Conservation (phyloP, 2,797 vertebrate genomes). For the Euthynnus affinis region DNA sequence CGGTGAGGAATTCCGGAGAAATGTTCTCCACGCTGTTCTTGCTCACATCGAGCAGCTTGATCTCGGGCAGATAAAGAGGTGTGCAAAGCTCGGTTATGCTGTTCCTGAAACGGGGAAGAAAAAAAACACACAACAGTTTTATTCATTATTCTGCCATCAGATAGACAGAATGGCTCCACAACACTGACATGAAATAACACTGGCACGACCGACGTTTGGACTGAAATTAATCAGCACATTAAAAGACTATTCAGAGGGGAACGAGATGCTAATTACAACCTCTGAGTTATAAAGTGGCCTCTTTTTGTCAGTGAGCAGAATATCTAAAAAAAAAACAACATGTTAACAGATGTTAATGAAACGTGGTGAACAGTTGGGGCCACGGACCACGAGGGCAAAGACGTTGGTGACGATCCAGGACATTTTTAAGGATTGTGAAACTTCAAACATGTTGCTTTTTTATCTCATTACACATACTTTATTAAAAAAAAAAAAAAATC, state of each 20-base stretch:
- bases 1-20: conserved; percentile 84
- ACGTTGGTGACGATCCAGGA: background rate
- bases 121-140: no score
- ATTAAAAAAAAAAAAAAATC: no score
- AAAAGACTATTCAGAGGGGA: background rate
- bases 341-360: background rate
- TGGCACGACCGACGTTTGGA: background rate
- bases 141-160: background rate
- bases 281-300: no score
- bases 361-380: no score
- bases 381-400: background rate
- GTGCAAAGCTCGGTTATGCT: conserved; percentile 82
- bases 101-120: conserved; percentile 78
- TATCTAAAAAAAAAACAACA: background rate
- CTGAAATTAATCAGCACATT: background rate
- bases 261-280: background rate
- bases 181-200: background rate
- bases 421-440: no score
- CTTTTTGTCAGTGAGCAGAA: background rate
- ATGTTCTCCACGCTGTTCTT: conserved; percentile 90
- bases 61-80: conserved; percentile 86
- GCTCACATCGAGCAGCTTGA: conserved; percentile 92
- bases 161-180: background rate
- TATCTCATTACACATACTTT: background rate
- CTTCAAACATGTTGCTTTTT: no score